Conservation (phyloP, 2,888 invertebrate genomes). For the Napeogenes sylphis region DNA sequence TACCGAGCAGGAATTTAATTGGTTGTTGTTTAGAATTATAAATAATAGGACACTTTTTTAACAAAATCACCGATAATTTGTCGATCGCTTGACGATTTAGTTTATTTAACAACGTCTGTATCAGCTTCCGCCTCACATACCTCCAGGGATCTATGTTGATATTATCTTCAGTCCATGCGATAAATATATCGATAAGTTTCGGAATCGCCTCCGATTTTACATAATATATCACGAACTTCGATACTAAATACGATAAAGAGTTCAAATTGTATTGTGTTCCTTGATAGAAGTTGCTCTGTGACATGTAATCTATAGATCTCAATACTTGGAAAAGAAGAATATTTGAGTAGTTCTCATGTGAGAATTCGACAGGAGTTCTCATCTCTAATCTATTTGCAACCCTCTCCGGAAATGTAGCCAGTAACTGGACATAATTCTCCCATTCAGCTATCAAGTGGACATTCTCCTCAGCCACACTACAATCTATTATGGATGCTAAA, state of each 20-base stretch:
- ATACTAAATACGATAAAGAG: slow-evolving; percentile 76
- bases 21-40: slow-evolving; percentile 55
- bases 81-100: slow-evolving; percentile 80
- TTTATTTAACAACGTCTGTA: slow-evolving; percentile 72
- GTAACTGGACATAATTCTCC: slow-evolving; percentile 77
- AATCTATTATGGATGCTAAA: slow-evolving; percentile 69
- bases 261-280: slow-evolving; percentile 55
- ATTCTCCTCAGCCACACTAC: slow-evolving; percentile 35
- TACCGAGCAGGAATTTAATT: slow-evolving; percentile 71
- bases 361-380: slow-evolving; percentile 77
- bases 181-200: slow-evolving; percentile 74
- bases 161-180: slow-evolving; percentile 65
- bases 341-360: slow-evolving; percentile 76
- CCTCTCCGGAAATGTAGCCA: slow-evolving; percentile 82
- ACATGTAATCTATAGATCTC: slow-evolving; percentile 79
- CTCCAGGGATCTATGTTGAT: slow-evolving; percentile 43
- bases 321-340: slow-evolving; percentile 79
- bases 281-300: slow-evolving; percentile 52
- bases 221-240: slow-evolving; percentile 79
- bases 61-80: slow-evolving; percentile 72
- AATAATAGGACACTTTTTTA: slow-evolving; percentile 72
- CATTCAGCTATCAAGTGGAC: slow-evolving; percentile 50
- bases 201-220: slow-evolving; percentile 67
- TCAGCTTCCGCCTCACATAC: slow-evolving; percentile 59
- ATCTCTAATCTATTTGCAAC: slow-evolving; percentile 82